Conservation (phyloP, 2,797 vertebrate genomes). For the Ceryle rudis region DNA sequence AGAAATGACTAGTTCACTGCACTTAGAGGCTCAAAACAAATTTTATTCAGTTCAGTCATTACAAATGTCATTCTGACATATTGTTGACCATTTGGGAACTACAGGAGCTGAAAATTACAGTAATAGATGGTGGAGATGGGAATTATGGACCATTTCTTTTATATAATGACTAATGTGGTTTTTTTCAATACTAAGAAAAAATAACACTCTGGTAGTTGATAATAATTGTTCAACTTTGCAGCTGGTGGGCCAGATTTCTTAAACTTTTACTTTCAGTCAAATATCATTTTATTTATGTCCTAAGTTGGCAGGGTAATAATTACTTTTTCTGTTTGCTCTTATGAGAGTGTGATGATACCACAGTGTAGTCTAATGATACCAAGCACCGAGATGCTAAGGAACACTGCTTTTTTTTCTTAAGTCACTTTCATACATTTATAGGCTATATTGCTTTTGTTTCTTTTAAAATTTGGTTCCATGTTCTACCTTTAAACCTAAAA, state of each 20-base stretch:
- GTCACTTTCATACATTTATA: background rate
- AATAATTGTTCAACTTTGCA: background rate
- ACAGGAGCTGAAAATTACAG: background rate
- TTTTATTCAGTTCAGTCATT: conserved; percentile 1
- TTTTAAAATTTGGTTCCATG: background rate
- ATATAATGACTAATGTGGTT: background rate
- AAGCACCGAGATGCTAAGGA: background rate
- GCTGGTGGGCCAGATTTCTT: background rate
- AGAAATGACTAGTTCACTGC: background rate
- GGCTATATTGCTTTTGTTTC: background rate
- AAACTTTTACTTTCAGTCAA: background rate
- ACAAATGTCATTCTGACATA: background rate
- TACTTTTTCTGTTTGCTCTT: background rate
- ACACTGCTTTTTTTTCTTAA: background rate
- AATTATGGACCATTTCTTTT: background rate
- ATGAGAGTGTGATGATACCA: background rate
- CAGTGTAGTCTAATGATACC: background rate
- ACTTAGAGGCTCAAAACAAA: background rate
- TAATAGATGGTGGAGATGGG: background rate
- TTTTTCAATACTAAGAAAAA: background rate
- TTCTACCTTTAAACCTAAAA: background rate
- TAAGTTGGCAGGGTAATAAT: background rate
- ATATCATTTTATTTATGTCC: background rate
- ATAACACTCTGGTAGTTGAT: background rate
- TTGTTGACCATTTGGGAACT: background rate